These are phyloP conservation scores for Acronicta psi DNA, from an alignment of 2,888 invertebrate genomes.

Conservation along the genomic window DNA sequence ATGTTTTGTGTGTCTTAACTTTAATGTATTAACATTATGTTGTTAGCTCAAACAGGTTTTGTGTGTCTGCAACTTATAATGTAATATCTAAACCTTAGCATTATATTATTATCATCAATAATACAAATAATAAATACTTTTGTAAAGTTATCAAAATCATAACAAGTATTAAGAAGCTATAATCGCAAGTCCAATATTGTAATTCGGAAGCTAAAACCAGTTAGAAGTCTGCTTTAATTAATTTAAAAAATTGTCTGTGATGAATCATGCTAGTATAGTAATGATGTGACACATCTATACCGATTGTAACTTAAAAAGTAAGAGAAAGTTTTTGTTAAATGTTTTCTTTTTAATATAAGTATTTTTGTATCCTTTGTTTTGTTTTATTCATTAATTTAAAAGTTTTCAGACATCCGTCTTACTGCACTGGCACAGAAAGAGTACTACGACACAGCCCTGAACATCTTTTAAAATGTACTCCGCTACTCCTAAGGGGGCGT, in stretches of 20 bases:
- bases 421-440: too few species aligned
- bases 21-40: conserved; percentile 3
- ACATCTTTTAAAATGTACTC: too few species aligned
- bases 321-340: conserved; percentile 62
- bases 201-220: conserved; percentile 22
- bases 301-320: conserved; percentile 59
- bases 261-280: conserved; percentile 51
- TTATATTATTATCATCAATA: background rate
- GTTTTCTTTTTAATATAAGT: conserved; percentile 62
- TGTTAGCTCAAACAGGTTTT: conserved; percentile 11
- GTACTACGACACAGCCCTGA: too few species aligned
- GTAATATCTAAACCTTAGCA: conserved; percentile 1
- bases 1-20: conserved; percentile 17
- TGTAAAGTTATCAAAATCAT: conserved; percentile 1
- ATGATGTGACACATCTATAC: conserved; percentile 47
- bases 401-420: too few species aligned
- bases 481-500: too few species aligned
- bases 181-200: conserved; percentile 7
- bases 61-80: conserved; percentile 14
- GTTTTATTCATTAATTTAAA: conserved; percentile 27
- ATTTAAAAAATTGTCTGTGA: conserved; percentile 57
- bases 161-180: conserved; percentile 13
- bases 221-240: conserved; percentile 32
- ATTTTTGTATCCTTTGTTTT: conserved; percentile 57
- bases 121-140: conserved; percentile 1